Conservation (phyloP, 2,888 invertebrate genomes). For the Cremastobaeus sp. region DNA sequence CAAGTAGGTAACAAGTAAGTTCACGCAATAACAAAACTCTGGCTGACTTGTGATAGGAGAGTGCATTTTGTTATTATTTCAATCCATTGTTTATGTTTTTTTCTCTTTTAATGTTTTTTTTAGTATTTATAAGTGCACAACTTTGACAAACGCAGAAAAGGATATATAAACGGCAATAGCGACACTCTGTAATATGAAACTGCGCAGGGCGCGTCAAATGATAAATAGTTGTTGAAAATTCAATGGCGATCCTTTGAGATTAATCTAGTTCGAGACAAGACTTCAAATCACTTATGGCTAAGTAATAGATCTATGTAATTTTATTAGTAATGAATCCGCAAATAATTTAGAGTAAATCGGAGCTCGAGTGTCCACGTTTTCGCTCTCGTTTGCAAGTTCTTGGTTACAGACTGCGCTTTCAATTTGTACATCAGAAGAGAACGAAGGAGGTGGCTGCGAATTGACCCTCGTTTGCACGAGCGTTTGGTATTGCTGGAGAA, state of each 20-base stretch:
- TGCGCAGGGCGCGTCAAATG: constrained; percentile 29
- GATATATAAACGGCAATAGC: constrained; percentile 55
- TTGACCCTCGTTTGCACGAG: constrained; percentile 4
- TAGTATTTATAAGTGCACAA: constrained; percentile 40
- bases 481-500: constrained; percentile 8
- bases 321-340: constrained; percentile 71
- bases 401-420: not conserved
- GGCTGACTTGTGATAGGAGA: constrained; percentile 56
- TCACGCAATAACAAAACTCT: constrained; percentile 60
- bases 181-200: constrained; percentile 57
- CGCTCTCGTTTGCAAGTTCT: not conserved
- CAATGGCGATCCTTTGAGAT: constrained; percentile 59
- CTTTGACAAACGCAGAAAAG: constrained; percentile 54
- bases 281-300: constrained; percentile 70
- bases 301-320: constrained; percentile 66
- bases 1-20: constrained; percentile 63
- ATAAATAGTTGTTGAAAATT: constrained; percentile 48
- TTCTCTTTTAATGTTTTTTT: constrained; percentile 16
- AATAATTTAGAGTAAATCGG: constrained; percentile 67
- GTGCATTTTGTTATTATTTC: constrained; percentile 34
- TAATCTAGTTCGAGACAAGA: constrained; percentile 64
- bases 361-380: constrained; percentile 54
- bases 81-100: constrained; percentile 8
- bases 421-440: not conserved
- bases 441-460: no score